Conservation (phyloP, 2,113 vertebrate species). For the Hemiprocne comata region DNA sequence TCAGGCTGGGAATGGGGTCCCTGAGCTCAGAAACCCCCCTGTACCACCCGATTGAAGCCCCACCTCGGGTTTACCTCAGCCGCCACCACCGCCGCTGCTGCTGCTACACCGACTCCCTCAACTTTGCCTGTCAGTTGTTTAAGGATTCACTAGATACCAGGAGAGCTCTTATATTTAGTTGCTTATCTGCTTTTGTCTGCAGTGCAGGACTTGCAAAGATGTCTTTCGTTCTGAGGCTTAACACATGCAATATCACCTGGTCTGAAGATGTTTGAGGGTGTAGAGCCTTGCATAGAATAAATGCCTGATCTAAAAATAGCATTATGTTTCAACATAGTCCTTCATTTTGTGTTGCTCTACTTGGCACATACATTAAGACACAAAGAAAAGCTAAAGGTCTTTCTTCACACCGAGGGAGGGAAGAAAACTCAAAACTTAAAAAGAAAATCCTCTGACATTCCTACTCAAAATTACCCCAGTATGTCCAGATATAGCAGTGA, state of each 20-base stretch:
- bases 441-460: slow-evolving; percentile 16
- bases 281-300: slow-evolving; percentile 13
- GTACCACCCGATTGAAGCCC: no score
- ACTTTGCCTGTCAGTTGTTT: slow-evolving; percentile 23
- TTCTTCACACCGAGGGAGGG: not conserved
- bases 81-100: no score
- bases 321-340: not conserved
- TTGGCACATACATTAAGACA: slow-evolving; percentile 36
- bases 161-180: slow-evolving; percentile 38
- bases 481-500: not conserved
- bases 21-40: no score
- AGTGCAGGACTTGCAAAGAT: slow-evolving; percentile 1
- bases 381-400: slow-evolving; percentile 32
- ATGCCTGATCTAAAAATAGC: slow-evolving; percentile 34
- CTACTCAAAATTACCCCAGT: not conserved
- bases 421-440: slow-evolving; percentile 20
- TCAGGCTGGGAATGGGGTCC: no score
- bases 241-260: slow-evolving; percentile 34
- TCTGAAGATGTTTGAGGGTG: not conserved
- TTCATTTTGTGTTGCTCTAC: slow-evolving; percentile 22
- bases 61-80: no score
- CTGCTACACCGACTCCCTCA: no score
- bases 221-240: slow-evolving; percentile 31
- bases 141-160: slow-evolving; percentile 7
- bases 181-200: slow-evolving; percentile 47